Evolutionary conservation across 2,797 vertebrate species (phyloP).

Genomic region (Neostethus bicornis): DNA sequence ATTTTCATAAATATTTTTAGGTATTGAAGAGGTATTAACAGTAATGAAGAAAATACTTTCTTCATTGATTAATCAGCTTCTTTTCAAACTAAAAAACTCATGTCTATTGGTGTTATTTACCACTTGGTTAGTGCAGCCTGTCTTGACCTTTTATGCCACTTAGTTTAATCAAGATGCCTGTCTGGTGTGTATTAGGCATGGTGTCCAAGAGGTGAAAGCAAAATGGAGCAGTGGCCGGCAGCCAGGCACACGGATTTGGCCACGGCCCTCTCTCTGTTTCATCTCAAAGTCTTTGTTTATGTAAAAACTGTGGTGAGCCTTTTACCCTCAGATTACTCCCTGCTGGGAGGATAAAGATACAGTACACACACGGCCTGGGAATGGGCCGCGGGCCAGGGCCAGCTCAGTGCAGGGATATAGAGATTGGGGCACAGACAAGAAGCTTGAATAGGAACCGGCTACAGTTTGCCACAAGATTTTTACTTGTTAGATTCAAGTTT

Average conservation of each 20-base stretch:
- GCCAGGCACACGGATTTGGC: conserved; percentile 69
- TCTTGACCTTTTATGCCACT: conserved; percentile 35
- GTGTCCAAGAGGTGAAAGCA: conserved; percentile 60
- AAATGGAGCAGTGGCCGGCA: conserved; percentile 52
- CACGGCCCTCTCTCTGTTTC: conserved; percentile 55
- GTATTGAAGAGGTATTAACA: too few species aligned
- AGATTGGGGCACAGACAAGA: conserved; percentile 69
- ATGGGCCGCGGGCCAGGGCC: conserved; percentile 61
- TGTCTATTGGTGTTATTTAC: conserved; percentile 2
- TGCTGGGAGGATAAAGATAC: conserved; percentile 70
- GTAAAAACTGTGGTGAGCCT: conserved; percentile 77
- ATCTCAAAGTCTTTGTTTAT: conserved; percentile 81
- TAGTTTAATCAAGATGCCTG: conserved; percentile 56
- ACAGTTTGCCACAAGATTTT: conserved; percentile 54
- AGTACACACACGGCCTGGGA: conserved; percentile 69
- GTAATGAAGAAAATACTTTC: too few species aligned
- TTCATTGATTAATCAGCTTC: conserved; percentile 7
- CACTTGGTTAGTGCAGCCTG: conserved; percentile 14
- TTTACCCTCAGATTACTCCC: conserved; percentile 77
- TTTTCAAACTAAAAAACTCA: conserved; percentile 17
- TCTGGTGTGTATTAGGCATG: conserved; percentile 68
- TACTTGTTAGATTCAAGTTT: conserved; percentile 49
- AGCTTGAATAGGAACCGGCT: conserved; percentile 60
- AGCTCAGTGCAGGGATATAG: conserved; percentile 71
- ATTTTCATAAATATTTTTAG: too few species aligned